Base-by-base conservation (phyloP, 2,113 vertebrate genomes). In the Mixornis gularis region DNA sequence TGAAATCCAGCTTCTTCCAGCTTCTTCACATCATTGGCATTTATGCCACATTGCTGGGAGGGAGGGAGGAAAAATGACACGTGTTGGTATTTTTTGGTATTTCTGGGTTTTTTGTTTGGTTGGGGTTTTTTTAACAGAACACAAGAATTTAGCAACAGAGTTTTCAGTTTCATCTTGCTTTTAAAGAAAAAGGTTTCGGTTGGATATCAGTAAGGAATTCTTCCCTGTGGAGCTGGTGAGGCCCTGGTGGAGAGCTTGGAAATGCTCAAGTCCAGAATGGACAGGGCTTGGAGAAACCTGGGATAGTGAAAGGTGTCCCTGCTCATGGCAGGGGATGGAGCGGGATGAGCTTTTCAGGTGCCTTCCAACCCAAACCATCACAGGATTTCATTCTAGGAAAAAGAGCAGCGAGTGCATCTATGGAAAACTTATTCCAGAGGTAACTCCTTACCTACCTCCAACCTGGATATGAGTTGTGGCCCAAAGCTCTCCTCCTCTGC, bases 1-100 rank as follows among this genome's bases (percentile, higher is more conserved):
- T 99, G 99, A 95, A 99, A 99, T 11, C 99, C 99, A 40, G 99
- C 99, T 40, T 99, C 99, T 95, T 99, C 99, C 86, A 99, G 85
- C 86, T 99, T 99, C 96, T 99, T 99, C 81, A 99, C 98, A 87
- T 99, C 99, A 36, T 98, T 99, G 52, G 98, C 98, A 94, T 98
- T 98, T 95, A 99, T 98, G 19, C 99, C 99, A 96, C 98, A 98
- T 97, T 99, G 99, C 99, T 99, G 95, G 17, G 86, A 87, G 22
- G 48, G 48, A 68, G 16, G 6, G 16, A 59, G 17, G 7, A 60
- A 88, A 80, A 74, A 92, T 29, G 27, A 58, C n/a, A 58, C 0
- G 0, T 5, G 5, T 2, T 12, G 7, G 18, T 19, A 6, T 17
- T 84, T 62, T 13, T 18, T 10, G 6, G 21, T 69, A 41, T 58